Evolutionary conservation across 2,113 vertebrate genomes (phyloP).

Genomic region (Spilogale gracilis): DNA sequence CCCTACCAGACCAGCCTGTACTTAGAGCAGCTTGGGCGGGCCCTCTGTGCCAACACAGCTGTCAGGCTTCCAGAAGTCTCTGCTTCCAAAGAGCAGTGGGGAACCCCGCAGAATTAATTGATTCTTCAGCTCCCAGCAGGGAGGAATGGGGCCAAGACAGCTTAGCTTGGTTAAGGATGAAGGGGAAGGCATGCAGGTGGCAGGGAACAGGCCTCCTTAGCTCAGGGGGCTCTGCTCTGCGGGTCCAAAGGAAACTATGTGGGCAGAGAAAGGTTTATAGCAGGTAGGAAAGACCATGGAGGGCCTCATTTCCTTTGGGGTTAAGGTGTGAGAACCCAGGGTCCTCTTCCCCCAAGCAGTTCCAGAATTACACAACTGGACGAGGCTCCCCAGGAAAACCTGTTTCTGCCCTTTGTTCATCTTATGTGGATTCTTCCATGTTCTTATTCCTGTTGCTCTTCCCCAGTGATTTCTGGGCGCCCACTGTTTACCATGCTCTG

Average conservation of each 20-base stretch:
- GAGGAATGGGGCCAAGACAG: not conserved
- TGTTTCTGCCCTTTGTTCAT: not conserved
- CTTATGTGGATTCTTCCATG: not conserved
- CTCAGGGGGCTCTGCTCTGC: not conserved
- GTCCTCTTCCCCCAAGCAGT: not conserved
- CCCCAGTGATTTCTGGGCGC: not conserved
- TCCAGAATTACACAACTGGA: not conserved
- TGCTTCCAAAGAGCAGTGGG: not conserved
- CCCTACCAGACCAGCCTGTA: not conserved
- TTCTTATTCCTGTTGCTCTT: not conserved
- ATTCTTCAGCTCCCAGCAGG: conserved; percentile 13
- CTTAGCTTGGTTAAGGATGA: not conserved
- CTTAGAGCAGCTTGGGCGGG: not conserved
- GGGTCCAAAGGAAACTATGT: rapidly evolving
- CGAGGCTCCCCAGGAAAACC: not conserved
- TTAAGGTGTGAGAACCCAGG: not conserved
- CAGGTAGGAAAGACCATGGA: not conserved
- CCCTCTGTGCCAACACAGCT: not conserved
- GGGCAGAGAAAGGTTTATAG: not conserved
- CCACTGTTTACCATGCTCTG: not conserved
- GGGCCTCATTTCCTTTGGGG: rapidly evolving
- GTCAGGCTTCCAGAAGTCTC: not conserved
- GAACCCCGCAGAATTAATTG: not conserved
- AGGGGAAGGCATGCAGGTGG: not conserved
- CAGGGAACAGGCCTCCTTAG: not conserved